phyloP scores from a whole-genome alignment of 2,797 vertebrate species.

The Danio jaintianensis region DNA sequence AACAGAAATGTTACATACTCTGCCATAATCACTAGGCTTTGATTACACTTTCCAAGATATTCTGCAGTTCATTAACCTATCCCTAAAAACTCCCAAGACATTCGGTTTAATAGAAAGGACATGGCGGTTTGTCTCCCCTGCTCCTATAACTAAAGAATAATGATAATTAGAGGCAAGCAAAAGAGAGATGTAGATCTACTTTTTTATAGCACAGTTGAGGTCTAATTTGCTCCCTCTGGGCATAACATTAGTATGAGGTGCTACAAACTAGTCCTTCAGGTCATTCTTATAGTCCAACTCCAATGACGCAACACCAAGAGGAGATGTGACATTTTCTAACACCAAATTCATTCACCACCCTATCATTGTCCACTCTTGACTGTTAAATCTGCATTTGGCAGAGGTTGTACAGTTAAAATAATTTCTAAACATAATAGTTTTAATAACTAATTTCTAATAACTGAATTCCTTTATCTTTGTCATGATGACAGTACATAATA shows the following conservation, averaged over 20 bases:
- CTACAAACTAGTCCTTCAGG: constrained; percentile 42
- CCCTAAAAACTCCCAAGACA: constrained; percentile 77
- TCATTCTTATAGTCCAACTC: constrained; percentile 33
- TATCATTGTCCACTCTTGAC: constrained; percentile 72
- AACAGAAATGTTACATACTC: constrained; percentile 67
- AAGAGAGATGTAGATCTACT: constrained; percentile 73
- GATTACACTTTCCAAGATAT: constrained; percentile 73
- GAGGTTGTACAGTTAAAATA: not conserved
- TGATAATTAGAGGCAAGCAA: constrained; percentile 80
- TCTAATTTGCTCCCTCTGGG: constrained; percentile 78
- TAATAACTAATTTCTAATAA: too few relatives aligned
- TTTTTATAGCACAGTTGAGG: constrained; percentile 72
- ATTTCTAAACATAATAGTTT: too few relatives aligned
- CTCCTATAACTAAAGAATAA: constrained; percentile 77
- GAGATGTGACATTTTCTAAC: constrained; percentile 71
- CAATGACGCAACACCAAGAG: constrained; percentile 22
- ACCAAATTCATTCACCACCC: constrained; percentile 63
- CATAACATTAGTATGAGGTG: constrained; percentile 66
- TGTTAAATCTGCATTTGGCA: constrained; percentile 68
- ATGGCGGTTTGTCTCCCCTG: constrained; percentile 68
- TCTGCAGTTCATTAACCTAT: constrained; percentile 83
- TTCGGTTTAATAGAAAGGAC: constrained; percentile 77
- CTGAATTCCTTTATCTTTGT: too few relatives aligned
- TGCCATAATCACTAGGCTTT: constrained; percentile 72
- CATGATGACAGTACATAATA: too few relatives aligned